Evolutionary conservation across 2,797 vertebrate species (phyloP), one percentile per base, ranked within the genome.

Genomic region (Lindbergichthys nudifrons): DNA sequence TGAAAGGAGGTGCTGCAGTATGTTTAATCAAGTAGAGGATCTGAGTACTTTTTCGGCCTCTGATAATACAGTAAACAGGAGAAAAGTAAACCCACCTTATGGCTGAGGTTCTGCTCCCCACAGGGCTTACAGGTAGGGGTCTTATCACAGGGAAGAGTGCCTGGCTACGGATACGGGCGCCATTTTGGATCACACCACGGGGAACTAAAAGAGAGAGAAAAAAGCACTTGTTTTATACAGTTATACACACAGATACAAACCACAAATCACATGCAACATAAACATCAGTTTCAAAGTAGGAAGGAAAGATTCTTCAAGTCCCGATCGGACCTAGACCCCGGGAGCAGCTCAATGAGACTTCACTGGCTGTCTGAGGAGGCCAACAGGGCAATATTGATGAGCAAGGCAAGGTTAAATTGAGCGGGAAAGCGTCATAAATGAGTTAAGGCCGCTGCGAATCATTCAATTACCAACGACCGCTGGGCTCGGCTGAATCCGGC

Each of bases 171-270:
- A 97, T 94, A 19, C 97, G 96, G 43, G 96, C 93, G 84, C 97
- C 97, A 50, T 99, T 98, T 90, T 97, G 97, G 89, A 99, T 98
- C 91, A 98, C 97, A 79, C 97, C 96, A 0, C 96, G 95, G 85
- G 97, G 95, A 94, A 98, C 98, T 98, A 12, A 11, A 83, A 77
- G 3, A 60, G 39, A 59, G 57, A 77, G 50, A 79, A 26, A 75
- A 14, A 60, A 80, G 59, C 13, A 72, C 11, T 74, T 26, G 53
- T 30, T 63, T 60, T 39, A 61, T n/a, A n/a, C n/a, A 65, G 47
- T 73, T 65, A 48, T 13, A 53, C 42, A 77, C 15, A 46, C 43
- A 64, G 14, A 48, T 59, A 7, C 26, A 39, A 6, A 15, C n/a
- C n/a, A 69, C 43, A 46, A 32, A 52, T 0, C 68, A 59, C 61